These are phyloP conservation scores for Heliothis virescens DNA, from an alignment of 1,140 invertebrate species.

Conservation along the genomic window DNA sequence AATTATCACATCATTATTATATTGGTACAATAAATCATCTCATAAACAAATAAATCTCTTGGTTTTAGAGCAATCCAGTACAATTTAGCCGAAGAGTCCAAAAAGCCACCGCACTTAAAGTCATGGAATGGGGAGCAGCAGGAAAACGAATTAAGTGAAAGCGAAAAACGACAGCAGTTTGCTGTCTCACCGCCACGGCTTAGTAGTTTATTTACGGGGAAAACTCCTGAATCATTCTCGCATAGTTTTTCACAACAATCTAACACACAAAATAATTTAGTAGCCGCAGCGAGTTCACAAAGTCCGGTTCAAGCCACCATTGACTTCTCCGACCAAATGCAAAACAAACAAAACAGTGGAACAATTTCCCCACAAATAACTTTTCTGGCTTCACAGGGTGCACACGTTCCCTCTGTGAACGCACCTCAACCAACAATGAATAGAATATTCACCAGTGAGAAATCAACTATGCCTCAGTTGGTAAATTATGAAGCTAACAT, in stretches of 20 bases:
- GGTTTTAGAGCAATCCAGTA: slow-evolving; percentile 77
- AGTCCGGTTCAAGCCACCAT: slow-evolving; percentile 64
- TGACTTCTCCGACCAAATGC: slow-evolving; percentile 69
- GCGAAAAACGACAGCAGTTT: slow-evolving; percentile 58
- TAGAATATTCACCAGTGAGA: slow-evolving; percentile 69
- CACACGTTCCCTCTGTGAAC: slow-evolving; percentile 71
- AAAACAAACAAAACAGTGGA: slow-evolving; percentile 65
- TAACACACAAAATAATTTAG: slow-evolving; percentile 69
- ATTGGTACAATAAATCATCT: too few species aligned
- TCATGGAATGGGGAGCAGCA: slow-evolving; percentile 70
- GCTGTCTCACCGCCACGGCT: slow-evolving; percentile 56
- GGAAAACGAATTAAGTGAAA: slow-evolving; percentile 63
- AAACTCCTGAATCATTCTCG: slow-evolving; percentile 81
- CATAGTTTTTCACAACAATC: slow-evolving; percentile 68
- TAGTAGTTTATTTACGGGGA: slow-evolving; percentile 77
- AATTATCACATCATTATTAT: not conserved
- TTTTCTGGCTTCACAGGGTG: slow-evolving; percentile 82
- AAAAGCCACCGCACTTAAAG: slow-evolving; percentile 72
- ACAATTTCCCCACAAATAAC: slow-evolving; percentile 81
- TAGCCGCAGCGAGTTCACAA: slow-evolving; percentile 66
- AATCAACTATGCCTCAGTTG: slow-evolving; percentile 72
- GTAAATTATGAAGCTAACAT: slow-evolving; percentile 76
- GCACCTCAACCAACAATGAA: slow-evolving; percentile 61
- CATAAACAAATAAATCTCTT: not conserved
- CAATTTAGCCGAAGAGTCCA: slow-evolving; percentile 83